Evolutionary conservation across 2,797 vertebrate genomes (phyloP), one percentile per base, ranked within the genome.

Genomic region (Geotrypetes seraphini): DNA sequence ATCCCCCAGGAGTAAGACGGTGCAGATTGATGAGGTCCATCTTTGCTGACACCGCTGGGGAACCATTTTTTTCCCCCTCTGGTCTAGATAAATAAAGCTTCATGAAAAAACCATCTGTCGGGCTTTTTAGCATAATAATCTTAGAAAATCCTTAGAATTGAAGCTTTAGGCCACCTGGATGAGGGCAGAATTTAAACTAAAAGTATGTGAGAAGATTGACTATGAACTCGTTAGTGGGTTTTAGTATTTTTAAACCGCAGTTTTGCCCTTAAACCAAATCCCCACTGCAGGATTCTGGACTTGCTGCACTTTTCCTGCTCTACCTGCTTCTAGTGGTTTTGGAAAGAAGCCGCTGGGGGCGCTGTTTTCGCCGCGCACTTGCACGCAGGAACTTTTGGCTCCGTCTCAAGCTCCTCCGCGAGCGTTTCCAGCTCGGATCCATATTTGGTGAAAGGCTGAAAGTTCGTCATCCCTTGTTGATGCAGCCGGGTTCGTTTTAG

Each of bases 361-460:
- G 2, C 34, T 4, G 12, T n/a, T 1, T 26, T 5, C 8, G 57
- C 42, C 39, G 8, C 38, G 23, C 33, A 36, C 16, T n/a, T n/a
- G n/a, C n/a, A n/a, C n/a, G n/a, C n/a, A n/a, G n/a, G n/a, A n/a
- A n/a, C n/a, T n/a, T n/a, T n/a, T n/a, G n/a, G n/a, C n/a, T n/a
- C n/a, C n/a, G n/a, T n/a, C n/a, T n/a, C n/a, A n/a, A n/a, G n/a
- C n/a, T n/a, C n/a, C n/a, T n/a, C n/a, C n/a, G n/a, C n/a, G n/a
- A n/a, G n/a, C n/a, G 39, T 23, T 56, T 60, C 61, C 68, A 61
- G 43, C 45, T 47, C 31, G 43, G 32, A 39, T 41, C 70, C 73
- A 69, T 75, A 71, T 75, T 69, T 75, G 73, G 70, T 47, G 45
- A 59, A 57, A 63, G 61, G 57, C 69, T 57, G 28, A 19, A 44